Evolutionary conservation across 2,113 vertebrate species (phyloP).

Genomic region (Polypterus senegalus): DNA sequence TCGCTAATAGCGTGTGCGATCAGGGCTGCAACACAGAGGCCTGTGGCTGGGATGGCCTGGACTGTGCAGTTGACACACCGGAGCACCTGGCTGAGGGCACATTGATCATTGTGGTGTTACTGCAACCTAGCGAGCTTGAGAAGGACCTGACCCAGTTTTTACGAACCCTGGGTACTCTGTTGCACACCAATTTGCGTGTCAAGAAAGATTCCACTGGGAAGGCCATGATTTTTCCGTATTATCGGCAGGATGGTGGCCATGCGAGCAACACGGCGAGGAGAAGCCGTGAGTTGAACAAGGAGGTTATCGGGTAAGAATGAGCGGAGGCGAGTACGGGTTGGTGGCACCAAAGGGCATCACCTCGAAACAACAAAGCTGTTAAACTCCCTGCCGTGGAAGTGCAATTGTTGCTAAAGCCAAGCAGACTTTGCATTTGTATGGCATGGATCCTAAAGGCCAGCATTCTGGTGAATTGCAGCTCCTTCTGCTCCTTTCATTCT

Average conservation of each 20-base stretch:
- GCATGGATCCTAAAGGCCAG: too few relatives aligned
- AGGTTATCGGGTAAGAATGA: slow-evolving; percentile 69
- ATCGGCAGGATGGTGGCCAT: slow-evolving; percentile 18
- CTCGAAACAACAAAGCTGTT: too few relatives aligned
- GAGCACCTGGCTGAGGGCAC: slow-evolving; percentile 60
- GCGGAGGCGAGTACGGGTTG: too few relatives aligned
- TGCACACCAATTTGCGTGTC: slow-evolving; percentile 74
- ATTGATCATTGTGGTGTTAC: slow-evolving; percentile 72
- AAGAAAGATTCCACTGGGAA: slow-evolving; percentile 55
- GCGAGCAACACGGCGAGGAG: slow-evolving; percentile 20
- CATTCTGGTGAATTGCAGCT: too few relatives aligned
- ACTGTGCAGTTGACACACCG: slow-evolving; percentile 59
- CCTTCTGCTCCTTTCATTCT: too few relatives aligned
- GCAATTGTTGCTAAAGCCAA: too few relatives aligned
- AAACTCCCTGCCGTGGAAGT: too few relatives aligned
- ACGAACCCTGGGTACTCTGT: slow-evolving; percentile 63
- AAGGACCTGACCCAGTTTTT: slow-evolving; percentile 67
- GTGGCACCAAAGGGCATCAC: too few relatives aligned
- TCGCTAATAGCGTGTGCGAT: slow-evolving; percentile 66
- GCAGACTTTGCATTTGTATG: too few relatives aligned
- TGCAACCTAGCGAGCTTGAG: slow-evolving; percentile 72
- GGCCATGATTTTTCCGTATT: slow-evolving; percentile 76
- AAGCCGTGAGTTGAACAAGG: slow-evolving; percentile 58
- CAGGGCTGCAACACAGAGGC: slow-evolving; percentile 76
- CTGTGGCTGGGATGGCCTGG: slow-evolving; percentile 88